Evolutionary conservation across 2,888 invertebrate species (phyloP).

Genomic region (Drosophila peninsularis): DNA sequence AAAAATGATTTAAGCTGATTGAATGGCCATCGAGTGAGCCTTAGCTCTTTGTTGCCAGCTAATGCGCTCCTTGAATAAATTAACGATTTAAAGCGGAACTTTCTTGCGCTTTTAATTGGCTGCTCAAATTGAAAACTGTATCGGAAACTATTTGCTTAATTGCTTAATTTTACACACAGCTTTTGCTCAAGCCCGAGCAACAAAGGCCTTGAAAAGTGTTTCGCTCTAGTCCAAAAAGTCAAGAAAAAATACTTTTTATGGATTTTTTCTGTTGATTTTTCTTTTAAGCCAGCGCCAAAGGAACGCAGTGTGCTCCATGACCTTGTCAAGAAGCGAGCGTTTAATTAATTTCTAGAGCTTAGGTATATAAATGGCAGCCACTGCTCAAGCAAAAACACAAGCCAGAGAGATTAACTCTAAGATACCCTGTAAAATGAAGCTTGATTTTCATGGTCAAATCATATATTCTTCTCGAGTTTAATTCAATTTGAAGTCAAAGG

Average conservation of each 20-base stretch:
- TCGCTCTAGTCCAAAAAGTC: background rate
- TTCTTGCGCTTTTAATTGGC: conserved; percentile 5
- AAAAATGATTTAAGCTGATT: conserved; percentile 58
- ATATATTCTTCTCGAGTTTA: background rate
- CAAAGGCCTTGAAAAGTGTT: conserved; percentile 21
- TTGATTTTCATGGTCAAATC: no score
- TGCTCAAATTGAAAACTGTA: conserved; percentile 2
- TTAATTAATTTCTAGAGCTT: conserved; percentile 69
- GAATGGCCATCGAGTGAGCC: conserved; percentile 21
- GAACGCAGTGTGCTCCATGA: conserved; percentile 39
- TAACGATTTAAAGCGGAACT: background rate
- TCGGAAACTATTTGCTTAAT: conserved; percentile 52
- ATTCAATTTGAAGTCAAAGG: background rate
- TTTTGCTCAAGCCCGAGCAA: conserved; percentile 29
- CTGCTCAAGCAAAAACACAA: conserved; percentile 11
- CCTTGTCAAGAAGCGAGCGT: conserved; percentile 49
- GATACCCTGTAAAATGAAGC: background rate
- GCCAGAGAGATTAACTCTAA: no score
- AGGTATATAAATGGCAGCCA: conserved; percentile 51
- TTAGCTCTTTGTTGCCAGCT: conserved; percentile 14
- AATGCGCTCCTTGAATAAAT: conserved; percentile 25
- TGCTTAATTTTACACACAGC: conserved; percentile 48
- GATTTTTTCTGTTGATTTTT: conserved; percentile 28
- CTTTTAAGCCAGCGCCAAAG: conserved; percentile 19
- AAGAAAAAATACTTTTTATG: background rate